Percentiles rank a stretch among this genome's conserved stretches.
Conservation (phyloP, 2,888 invertebrate genomes). For the Torymus aiolomorphi region DNA sequence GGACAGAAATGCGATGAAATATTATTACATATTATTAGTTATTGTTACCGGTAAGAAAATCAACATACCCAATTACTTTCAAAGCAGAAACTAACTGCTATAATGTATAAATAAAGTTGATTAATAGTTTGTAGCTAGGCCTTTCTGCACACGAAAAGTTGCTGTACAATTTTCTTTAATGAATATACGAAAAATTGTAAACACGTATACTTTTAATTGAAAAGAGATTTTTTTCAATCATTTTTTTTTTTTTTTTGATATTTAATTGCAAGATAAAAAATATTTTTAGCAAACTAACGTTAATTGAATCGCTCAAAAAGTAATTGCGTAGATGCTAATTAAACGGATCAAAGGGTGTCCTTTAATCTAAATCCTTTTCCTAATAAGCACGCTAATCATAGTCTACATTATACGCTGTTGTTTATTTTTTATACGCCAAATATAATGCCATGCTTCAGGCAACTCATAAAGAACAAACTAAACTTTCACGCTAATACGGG, state of each 20-base stretch:
- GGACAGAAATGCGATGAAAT: constrained; percentile 39
- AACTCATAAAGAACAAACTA: constrained; percentile 7
- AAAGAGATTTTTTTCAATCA: neutral
- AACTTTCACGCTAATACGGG: neutral
- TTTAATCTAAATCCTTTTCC: constrained; percentile 20
- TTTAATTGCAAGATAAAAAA: no score
- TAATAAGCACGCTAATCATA: constrained; percentile 45
- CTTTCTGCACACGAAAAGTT: neutral
- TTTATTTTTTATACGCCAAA: constrained; percentile 36
- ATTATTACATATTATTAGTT: constrained; percentile 10
- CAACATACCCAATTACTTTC: constrained; percentile 22
- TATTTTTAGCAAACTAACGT: neutral
- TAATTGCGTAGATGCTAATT: constrained; percentile 31
- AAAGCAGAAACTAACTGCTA: neutral
- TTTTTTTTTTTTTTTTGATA: neutral
- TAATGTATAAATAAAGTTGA: no score
- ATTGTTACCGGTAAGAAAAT: constrained; percentile 6
- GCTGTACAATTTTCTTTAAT: no score
- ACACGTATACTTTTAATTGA: no score
- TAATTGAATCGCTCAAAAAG: constrained; percentile 13
- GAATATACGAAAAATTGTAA: no score
- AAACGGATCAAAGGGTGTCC: constrained; percentile 23
- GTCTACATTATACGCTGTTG: constrained; percentile 20
- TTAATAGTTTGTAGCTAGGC: neutral
- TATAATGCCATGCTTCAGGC: constrained; percentile 3